Percentiles rank a stretch among this genome's conserved stretches.
phyloP scores from a whole-genome alignment of 2,797 vertebrate species.

The Dromococcyx pavoninus region DNA sequence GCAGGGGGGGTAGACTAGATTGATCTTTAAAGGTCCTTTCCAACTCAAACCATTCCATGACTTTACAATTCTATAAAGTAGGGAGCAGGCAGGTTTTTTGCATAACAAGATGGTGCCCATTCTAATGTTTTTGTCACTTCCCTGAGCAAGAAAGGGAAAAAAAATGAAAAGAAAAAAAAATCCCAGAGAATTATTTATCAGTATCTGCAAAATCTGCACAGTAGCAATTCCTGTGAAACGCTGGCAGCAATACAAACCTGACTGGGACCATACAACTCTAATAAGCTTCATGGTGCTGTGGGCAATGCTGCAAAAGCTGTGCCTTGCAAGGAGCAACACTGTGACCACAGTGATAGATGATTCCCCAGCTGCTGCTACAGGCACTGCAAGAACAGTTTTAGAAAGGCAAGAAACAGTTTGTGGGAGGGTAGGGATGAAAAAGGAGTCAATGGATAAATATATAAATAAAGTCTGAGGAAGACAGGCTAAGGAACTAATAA shows the following conservation, averaged over 20 bases:
- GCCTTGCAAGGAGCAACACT: not conserved
- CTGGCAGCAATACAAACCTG: not conserved
- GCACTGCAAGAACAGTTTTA: not conserved
- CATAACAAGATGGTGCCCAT: fast-evolving
- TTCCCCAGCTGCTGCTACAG: not conserved
- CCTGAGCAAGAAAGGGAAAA: fast-evolving
- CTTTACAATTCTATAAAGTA: not conserved
- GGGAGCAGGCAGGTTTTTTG: not conserved
- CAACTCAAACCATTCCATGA: not conserved
- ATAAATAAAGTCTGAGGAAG: not conserved
- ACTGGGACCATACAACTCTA: not conserved
- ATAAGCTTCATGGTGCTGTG: not conserved
- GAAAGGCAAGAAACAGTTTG: not conserved
- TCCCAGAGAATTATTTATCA: not conserved
- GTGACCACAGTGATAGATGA: not conserved
- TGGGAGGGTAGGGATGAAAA: not conserved
- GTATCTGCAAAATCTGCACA: not conserved
- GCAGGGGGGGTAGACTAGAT: not conserved
- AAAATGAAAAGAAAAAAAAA: too few relatives aligned
- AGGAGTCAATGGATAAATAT: not conserved
- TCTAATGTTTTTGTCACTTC: not conserved
- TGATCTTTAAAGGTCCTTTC: not conserved
- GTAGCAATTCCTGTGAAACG: not conserved
- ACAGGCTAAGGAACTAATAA: not conserved
- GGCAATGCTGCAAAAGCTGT: not conserved